phyloP scores from a whole-genome alignment of 37 sponge, comb jelly and placozoan species.

The Agelas oroides region DNA sequence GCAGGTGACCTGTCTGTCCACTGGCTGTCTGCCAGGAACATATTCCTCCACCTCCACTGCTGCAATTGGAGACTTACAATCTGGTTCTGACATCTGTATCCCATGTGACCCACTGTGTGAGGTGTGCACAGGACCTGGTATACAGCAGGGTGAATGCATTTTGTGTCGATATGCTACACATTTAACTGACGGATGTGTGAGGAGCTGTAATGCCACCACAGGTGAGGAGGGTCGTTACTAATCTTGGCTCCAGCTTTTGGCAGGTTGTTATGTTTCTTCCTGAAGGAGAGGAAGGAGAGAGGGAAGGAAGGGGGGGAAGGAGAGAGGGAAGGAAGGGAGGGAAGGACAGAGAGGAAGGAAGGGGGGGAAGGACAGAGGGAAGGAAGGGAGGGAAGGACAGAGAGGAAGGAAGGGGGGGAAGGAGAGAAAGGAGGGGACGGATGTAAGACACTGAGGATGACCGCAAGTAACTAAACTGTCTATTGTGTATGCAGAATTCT shows the following conservation, averaged over 20 bases:
- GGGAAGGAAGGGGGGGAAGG: not conserved
- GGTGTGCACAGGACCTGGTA: constrained; percentile 34
- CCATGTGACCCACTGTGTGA: constrained; percentile 55
- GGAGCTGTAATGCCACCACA: constrained; percentile 1
- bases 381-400: too few relatives aligned
- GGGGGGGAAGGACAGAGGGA: not conserved
- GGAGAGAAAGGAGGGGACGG: too few relatives aligned
- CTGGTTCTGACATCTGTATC: constrained; percentile 24
- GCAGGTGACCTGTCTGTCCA: constrained; percentile 37
- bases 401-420: not conserved
- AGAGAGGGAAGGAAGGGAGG: too few relatives aligned
- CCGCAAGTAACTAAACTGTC: too few relatives aligned
- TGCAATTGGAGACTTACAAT: not conserved
- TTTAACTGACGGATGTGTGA: constrained; percentile 8
- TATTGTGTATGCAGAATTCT: constrained; percentile 40
- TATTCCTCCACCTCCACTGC: constrained; percentile 3
- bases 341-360: too few relatives aligned
- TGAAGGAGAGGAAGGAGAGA: too few relatives aligned
- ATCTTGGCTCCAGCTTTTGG: too few relatives aligned
- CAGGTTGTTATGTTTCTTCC: too few relatives aligned
- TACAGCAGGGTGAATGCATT: not conserved
- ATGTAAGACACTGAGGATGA: too few relatives aligned
- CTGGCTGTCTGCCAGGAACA: constrained; percentile 1
- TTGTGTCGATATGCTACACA: constrained; percentile 8
- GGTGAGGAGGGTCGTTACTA: too few relatives aligned